phyloP scores from a whole-genome alignment of 2,888 invertebrate species.

The Pecten maximus region DNA sequence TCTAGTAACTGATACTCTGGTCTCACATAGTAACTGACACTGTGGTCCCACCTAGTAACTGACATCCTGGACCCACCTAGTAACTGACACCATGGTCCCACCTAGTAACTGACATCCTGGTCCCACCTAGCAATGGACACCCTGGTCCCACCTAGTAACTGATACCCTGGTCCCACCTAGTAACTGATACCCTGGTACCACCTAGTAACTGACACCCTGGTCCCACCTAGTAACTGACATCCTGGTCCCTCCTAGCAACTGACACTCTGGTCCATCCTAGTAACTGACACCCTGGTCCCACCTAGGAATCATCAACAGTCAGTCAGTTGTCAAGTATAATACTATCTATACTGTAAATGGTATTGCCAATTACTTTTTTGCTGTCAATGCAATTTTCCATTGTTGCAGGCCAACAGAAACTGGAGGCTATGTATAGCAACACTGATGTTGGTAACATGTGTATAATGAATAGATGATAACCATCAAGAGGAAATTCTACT shows the following conservation, averaged over 20 bases:
- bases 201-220: background rate
- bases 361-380: constrained; percentile 18
- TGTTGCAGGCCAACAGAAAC: background rate
- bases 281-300: too few relatives aligned
- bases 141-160: too few relatives aligned
- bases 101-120: too few relatives aligned
- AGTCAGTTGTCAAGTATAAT: background rate
- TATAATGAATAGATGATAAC: background rate
- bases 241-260: background rate
- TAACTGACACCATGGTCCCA: too few relatives aligned
- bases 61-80: too few relatives aligned
- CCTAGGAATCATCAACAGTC: background rate
- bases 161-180: background rate
- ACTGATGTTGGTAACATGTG: background rate
- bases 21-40: too few relatives aligned
- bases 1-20: background rate
- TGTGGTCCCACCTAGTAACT: too few relatives aligned
- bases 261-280: too few relatives aligned
- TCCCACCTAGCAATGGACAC: too few relatives aligned
- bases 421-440: background rate
- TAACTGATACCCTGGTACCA: background rate
- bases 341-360: background rate
- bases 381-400: background rate
- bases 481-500: background rate
- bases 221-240: background rate